Evolutionary conservation across 2,113 vertebrate species (phyloP).

Genomic region (Cathartes aura): DNA sequence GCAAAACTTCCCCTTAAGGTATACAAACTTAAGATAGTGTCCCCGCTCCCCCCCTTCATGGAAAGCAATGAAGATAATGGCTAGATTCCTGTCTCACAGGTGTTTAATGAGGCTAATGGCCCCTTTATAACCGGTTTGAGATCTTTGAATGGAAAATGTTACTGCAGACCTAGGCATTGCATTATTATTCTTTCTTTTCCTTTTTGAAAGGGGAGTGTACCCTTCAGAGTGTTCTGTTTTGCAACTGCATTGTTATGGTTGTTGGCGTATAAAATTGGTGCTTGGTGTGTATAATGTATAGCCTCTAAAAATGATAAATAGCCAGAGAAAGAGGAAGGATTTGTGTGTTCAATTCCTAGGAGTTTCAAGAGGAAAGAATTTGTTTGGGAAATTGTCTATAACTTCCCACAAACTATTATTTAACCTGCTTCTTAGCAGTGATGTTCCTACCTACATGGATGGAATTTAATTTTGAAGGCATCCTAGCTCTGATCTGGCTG

Average conservation of each 20-base stretch:
- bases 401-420: conserved; percentile 64
- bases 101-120: conserved; percentile 9
- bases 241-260: conserved; percentile 71
- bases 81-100: background rate
- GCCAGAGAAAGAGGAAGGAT: conserved; percentile 64
- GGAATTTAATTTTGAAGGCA: background rate
- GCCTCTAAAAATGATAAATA: conserved; percentile 77
- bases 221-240: conserved; percentile 69
- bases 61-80: background rate
- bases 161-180: background rate
- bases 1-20: background rate
- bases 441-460: background rate
- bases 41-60: background rate
- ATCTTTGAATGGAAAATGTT: background rate
- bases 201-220: conserved; percentile 42
- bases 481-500: background rate
- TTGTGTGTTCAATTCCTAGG: conserved; percentile 65
- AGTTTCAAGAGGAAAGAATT: conserved; percentile 69
- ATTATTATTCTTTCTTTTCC: background rate
- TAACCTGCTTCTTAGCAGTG: conserved; percentile 45
- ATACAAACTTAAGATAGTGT: background rate
- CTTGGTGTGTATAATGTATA: conserved; percentile 73
- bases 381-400: conserved; percentile 68
- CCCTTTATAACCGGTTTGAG: background rate
- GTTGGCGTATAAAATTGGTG: conserved; percentile 78